Conservation (phyloP, 2,888 invertebrate genomes). For the Sympetrum striolatum region DNA sequence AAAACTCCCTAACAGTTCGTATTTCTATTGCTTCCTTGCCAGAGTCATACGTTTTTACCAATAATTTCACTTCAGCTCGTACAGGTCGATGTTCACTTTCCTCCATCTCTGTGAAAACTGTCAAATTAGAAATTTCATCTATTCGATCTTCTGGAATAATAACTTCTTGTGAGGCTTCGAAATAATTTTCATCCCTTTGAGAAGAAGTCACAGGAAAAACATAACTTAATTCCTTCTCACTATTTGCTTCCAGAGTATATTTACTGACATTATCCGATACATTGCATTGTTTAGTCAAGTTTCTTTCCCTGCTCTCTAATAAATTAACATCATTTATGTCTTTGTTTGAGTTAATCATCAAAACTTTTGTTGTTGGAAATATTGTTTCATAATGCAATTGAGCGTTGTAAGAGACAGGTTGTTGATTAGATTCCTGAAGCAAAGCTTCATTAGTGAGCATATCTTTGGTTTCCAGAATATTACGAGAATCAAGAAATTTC, state of each 20-base stretch:
- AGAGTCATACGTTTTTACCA: slow-evolving; percentile 61
- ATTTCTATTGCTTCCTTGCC: slow-evolving; percentile 64
- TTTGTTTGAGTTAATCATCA: not conserved
- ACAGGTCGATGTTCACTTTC: not conserved
- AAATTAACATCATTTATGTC: not conserved
- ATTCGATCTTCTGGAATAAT: not conserved
- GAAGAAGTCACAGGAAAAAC: not conserved
- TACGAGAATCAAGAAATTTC: not conserved
- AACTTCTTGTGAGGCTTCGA: not conserved
- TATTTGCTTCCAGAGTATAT: not conserved
- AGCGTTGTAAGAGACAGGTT: not conserved
- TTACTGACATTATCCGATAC: no score
- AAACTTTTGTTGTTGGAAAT: not conserved
- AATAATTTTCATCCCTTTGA: not conserved
- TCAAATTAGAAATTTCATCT: not conserved
- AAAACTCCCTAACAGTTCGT: slow-evolving; percentile 56
- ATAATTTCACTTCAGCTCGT: slow-evolving; percentile 61
- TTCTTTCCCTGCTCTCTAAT: not conserved
- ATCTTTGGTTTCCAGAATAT: not conserved
- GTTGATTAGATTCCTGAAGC: not conserved
- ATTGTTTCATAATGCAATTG: not conserved
- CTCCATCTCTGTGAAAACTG: not conserved
- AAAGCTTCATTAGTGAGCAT: not conserved
- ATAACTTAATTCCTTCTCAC: not conserved
- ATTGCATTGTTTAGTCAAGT: not conserved